phyloP scores from a whole-genome alignment of 23 tunicate species.

The Phallusia fumigata region DNA sequence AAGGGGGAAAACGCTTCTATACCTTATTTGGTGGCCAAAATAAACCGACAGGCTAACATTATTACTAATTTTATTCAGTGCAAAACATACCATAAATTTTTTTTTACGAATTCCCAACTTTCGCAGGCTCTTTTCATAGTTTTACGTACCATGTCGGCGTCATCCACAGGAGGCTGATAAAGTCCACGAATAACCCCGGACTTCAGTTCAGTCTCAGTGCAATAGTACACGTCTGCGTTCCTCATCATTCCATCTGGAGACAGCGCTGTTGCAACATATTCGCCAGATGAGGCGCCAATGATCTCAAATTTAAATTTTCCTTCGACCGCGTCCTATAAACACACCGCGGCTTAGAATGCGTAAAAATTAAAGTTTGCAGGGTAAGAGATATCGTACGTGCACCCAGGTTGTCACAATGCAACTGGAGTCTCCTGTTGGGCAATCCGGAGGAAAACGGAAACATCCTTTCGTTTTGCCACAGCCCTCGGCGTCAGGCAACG shows the following conservation, averaged over 20 bases:
- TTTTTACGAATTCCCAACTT: too few relatives aligned
- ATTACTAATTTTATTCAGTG: too few relatives aligned
- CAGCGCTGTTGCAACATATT: slow-evolving; percentile 2
- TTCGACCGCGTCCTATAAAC: neutral
- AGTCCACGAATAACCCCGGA: neutral
- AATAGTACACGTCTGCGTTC: slow-evolving; percentile 19
- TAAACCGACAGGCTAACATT: too few relatives aligned
- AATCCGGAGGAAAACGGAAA: slow-evolving; percentile 15
- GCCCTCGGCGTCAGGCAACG: neutral
- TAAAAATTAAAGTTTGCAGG: neutral
- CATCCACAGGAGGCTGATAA: neutral
- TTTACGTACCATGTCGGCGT: neutral
- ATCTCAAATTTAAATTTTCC: neutral
- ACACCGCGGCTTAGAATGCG: neutral
- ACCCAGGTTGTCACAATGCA: neutral
- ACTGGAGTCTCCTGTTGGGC: neutral
- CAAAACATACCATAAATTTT: too few relatives aligned
- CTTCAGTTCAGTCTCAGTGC: slow-evolving; percentile 9
- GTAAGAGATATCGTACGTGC: neutral
- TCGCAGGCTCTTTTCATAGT: too few relatives aligned
- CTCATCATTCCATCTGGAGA: neutral
- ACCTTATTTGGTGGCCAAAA: too few relatives aligned
- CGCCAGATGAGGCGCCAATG: slow-evolving; percentile 5
- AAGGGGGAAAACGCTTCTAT: too few relatives aligned
- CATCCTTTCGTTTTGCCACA: slow-evolving; percentile 30